Evolutionary conservation across 2,113 vertebrate species (phyloP).

Genomic region (Hiodon alosoides): DNA sequence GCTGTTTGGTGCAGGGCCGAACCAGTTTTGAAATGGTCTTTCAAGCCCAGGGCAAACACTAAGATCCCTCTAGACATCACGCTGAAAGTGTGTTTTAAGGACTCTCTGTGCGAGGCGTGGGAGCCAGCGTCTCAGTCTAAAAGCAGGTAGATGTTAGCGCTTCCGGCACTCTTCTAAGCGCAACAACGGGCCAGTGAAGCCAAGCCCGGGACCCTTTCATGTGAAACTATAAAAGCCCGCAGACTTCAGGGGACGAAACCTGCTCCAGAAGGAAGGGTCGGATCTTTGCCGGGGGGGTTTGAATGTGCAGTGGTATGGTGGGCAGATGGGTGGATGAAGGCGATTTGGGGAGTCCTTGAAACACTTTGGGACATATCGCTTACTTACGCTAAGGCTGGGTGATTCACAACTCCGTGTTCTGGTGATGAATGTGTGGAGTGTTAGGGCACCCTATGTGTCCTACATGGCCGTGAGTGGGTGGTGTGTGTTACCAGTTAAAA

Average conservation of each 20-base stretch:
- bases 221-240: conserved; percentile 14
- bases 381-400: not conserved
- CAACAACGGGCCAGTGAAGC: not conserved
- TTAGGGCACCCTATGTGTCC: not conserved
- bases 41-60: not conserved
- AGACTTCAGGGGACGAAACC: conserved; percentile 13
- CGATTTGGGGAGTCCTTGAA: not conserved
- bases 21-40: not conserved
- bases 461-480: not conserved
- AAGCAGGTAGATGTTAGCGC: not conserved
- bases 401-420: not conserved
- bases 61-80: not conserved
- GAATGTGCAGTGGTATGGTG: not conserved
- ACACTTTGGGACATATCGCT: not conserved
- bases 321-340: conserved; percentile 5
- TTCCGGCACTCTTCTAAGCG: conserved; percentile 1
- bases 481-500: not conserved
- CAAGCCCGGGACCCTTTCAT: conserved; percentile 15
- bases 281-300: not conserved
- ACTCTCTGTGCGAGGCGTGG: not conserved
- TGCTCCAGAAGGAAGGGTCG: not conserved
- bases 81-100: not conserved
- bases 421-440: not conserved
- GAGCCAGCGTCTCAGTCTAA: no score
- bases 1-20: not conserved